Evolutionary conservation across 2,113 vertebrate genomes (phyloP).

Genomic region (Gallinago paraguaiae): DNA sequence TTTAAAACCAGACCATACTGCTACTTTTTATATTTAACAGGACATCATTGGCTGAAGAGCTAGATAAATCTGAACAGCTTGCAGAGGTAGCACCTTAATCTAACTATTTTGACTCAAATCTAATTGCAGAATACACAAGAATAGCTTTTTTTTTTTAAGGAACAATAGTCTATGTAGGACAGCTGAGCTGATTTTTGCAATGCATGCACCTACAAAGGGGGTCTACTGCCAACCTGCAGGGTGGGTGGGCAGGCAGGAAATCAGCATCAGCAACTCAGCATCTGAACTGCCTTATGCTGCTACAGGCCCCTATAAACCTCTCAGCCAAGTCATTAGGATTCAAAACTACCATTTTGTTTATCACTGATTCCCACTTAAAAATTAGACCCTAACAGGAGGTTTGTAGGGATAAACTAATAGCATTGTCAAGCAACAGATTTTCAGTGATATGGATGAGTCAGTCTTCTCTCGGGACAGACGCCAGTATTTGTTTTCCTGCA

Average conservation of each 20-base stretch:
- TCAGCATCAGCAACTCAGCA: not conserved
- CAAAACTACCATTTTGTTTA: not conserved
- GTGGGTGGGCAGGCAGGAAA: not conserved
- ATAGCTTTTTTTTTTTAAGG: not conserved
- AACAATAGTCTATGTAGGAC: not conserved
- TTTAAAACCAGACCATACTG: not conserved
- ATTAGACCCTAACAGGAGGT: not conserved
- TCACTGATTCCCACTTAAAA: not conserved
- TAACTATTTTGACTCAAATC: not conserved
- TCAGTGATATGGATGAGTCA: conserved; percentile 32
- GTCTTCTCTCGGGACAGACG: conserved; percentile 31
- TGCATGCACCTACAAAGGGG: not conserved
- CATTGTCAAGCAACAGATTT: conserved; percentile 27
- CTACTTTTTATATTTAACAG: not conserved
- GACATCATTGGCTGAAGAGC: not conserved
- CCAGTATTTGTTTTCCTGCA: conserved; percentile 41
- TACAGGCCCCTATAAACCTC: not conserved
- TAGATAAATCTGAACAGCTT: not conserved
- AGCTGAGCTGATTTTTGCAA: not conserved
- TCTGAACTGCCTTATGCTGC: not conserved
- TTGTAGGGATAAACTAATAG: conserved; percentile 6
- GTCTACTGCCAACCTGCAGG: not conserved
- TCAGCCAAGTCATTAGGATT: not conserved
- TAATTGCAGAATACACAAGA: not conserved
- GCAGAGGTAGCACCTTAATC: not conserved